Evolutionary conservation across 1,140 invertebrate species (phyloP), one percentile per base, ranked within the genome.

Genomic region (Bombus terrestris): DNA sequence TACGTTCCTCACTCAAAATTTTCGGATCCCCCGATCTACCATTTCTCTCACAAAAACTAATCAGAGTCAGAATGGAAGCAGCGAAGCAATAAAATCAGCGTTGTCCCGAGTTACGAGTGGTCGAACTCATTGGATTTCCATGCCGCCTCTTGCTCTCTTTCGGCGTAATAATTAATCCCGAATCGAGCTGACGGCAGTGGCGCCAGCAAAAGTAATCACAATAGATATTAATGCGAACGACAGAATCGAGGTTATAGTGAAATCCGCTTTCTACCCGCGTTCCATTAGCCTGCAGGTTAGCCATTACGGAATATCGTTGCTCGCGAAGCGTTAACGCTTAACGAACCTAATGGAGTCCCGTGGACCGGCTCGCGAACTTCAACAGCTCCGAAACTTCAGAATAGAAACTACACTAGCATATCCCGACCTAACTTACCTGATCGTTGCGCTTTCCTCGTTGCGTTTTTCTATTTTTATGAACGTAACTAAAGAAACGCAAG

Each of bases 241-340:
- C 68, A 80, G 83, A 64, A 84, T 84, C 68, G 83, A 32, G 83
- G 28, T 66, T 72, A 71, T 53, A 47, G 83, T 1, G 76, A 80
- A 85, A 85, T 80, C 83, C 68, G 83, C 76, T 80, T 85, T 80
- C 83, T 80, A 72, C 39, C 47, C 39, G 73, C 47, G 82, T 85
- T 85, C 83, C 83, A 85, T 85, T 85, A 85, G 68, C 76, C 74
- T 43, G 28, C 32, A 32, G 68, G 53, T 72, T 68, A 80, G 53
- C 83, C 83, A 85, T 85, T 80, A 80, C 83, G 53, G 68, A 57
- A 47, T 80, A 85, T 80, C 83, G 83, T 80, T 83, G 83, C 66
- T 13, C 77, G 77, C 76, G 83, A 85, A 85, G 77, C 83, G 83
- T 85, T 85, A 80, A 85, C 83, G 83, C 76, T 85, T 72, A 72